These are phyloP conservation scores for Cyprinella venusta DNA, from an alignment of 2,797 vertebrate species.

Conservation along the genomic window DNA sequence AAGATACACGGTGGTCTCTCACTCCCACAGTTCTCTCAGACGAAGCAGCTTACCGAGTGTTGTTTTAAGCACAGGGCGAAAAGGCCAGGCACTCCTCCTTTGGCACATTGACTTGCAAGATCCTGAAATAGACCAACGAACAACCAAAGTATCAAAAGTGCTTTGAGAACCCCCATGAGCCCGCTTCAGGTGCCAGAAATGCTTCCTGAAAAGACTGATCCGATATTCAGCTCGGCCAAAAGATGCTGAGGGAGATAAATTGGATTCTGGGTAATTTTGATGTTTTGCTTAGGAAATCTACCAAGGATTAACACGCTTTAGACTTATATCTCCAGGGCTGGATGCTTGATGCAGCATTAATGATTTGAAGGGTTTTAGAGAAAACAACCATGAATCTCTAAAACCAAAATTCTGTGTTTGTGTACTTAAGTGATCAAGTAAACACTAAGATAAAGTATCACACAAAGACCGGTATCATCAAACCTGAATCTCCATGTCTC, in stretches of 20 bases:
- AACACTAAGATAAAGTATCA: not conserved
- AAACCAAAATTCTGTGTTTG: conserved; percentile 1
- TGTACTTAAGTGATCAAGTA: conserved; percentile 17
- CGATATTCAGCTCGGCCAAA: not conserved
- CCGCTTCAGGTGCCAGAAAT: conserved; percentile 20
- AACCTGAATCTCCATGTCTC: not conserved
- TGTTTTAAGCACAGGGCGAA: conserved; percentile 35
- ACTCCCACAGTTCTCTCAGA: conserved; percentile 29
- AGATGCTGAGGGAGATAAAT: conserved; percentile 12
- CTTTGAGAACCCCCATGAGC: conserved; percentile 14
- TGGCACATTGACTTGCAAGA: conserved; percentile 22
- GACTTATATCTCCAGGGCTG: conserved; percentile 9
- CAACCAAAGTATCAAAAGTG: conserved; percentile 21
- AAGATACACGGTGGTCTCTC: conserved; percentile 17
- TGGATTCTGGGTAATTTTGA: conserved; percentile 21
- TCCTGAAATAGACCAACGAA: conserved; percentile 28
- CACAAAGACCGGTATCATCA: not conserved
- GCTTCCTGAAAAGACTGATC: conserved; percentile 20
- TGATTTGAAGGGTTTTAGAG: conserved; percentile 2
- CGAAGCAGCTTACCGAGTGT: conserved; percentile 24
- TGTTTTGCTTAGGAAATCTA: conserved; percentile 1
- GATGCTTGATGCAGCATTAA: not conserved
- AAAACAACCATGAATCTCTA: not conserved
- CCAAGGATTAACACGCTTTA: not conserved
- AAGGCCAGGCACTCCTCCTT: conserved; percentile 29